Evolutionary conservation across 2,888 invertebrate species (phyloP).

Genomic region (Drosophila nigricruria): DNA sequence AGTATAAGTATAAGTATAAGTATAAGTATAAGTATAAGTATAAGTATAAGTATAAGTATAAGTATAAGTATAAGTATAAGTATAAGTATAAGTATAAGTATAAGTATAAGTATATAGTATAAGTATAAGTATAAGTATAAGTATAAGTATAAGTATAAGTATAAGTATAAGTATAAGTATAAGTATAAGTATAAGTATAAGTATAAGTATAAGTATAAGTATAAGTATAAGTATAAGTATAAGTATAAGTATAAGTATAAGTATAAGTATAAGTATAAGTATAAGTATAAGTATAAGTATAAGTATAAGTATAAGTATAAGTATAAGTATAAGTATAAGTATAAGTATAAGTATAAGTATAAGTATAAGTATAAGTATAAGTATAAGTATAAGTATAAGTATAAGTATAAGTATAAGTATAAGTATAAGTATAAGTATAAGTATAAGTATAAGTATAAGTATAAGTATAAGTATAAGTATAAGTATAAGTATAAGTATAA

Average conservation of each 20-base stretch:
- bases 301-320: conserved; percentile 4
- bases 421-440: conserved; percentile 4
- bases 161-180: conserved; percentile 4
- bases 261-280: conserved; percentile 5
- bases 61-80: not conserved
- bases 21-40: conserved; percentile 1
- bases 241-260: conserved; percentile 5
- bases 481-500: conserved; percentile 7
- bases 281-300: conserved; percentile 4
- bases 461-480: conserved; percentile 6
- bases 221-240: conserved; percentile 5
- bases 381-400: conserved; percentile 6
- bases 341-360: conserved; percentile 4
- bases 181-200: conserved; percentile 4
- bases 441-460: conserved; percentile 5
- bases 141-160: conserved; percentile 4
- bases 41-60: not conserved
- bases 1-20: conserved; percentile 3
- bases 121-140: conserved; percentile 3
- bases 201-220: conserved; percentile 4
- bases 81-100: not conserved
- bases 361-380: conserved; percentile 5
- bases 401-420: conserved; percentile 6
- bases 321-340: conserved; percentile 5
- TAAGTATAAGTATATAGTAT: conserved; percentile 1